A percentile compares a stretch with the other conserved stretches of the same genome.
These are phyloP conservation scores for Mantis religiosa DNA, from an alignment of 2,888 invertebrate genomes.

Conservation along the genomic window DNA sequence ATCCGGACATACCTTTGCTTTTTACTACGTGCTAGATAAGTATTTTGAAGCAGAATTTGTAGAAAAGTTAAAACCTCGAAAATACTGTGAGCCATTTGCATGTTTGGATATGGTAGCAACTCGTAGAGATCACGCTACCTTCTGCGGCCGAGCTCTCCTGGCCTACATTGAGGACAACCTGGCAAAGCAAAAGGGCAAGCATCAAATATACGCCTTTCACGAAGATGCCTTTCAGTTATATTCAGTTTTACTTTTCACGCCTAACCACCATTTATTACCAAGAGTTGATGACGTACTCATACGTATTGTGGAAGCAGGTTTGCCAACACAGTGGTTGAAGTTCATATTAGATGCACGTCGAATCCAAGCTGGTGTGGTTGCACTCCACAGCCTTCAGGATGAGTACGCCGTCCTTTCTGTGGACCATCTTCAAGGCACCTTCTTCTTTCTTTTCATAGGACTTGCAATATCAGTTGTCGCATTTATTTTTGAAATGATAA, in stretches of 20 bases:
- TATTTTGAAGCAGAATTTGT: background rate
- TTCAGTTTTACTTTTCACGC: background rate
- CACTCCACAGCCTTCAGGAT: background rate
- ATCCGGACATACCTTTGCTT: background rate
- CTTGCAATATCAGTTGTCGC: background rate
- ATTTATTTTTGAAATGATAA: background rate
- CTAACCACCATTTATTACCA: background rate
- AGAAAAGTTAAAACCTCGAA: constrained; percentile 2
- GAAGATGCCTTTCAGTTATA: constrained; percentile 3
- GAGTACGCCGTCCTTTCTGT: background rate
- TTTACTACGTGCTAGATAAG: constrained; percentile 1
- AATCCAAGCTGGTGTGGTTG: background rate
- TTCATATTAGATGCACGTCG: background rate
- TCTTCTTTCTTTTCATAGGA: background rate
- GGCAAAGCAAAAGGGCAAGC: constrained; percentile 1
- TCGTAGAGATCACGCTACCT: background rate
- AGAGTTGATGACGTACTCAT: background rate
- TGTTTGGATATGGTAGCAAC: constrained; percentile 8
- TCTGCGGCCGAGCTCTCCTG: background rate
- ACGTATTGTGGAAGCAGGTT: background rate
- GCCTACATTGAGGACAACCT: background rate
- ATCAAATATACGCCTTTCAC: background rate
- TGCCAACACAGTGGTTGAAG: constrained; percentile 6
- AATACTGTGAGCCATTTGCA: background rate
- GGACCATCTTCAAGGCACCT: background rate